phyloP scores from a whole-genome alignment of 1,140 invertebrate genomes.

The Leptinotarsa texana region DNA sequence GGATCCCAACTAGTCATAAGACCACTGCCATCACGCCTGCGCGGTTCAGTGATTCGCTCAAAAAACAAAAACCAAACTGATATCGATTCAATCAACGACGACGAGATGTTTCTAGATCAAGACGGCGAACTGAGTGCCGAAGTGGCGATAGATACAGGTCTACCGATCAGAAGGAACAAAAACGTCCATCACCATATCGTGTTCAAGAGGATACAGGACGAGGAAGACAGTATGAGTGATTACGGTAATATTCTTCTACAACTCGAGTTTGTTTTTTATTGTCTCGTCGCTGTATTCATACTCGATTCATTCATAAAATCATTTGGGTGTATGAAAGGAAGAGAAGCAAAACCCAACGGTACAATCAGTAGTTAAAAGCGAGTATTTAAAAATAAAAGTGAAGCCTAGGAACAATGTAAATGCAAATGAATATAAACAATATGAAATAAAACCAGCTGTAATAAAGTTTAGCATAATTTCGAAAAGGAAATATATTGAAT shows the following conservation, averaged over 20 bases:
- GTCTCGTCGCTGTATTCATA: no score
- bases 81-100: conserved; percentile 60
- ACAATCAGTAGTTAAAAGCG: no score
- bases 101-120: conserved; percentile 75
- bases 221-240: conserved; percentile 67
- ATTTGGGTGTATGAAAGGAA: no score
- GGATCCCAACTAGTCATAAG: conserved; percentile 85
- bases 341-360: no score
- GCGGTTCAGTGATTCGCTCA: conserved; percentile 40
- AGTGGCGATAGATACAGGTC: conserved; percentile 64
- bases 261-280: no score
- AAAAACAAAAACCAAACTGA: conserved; percentile 49
- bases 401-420: no score
- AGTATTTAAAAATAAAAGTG: no score
- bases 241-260: conserved; percentile 63
- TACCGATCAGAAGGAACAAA: conserved; percentile 56
- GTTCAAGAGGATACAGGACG: conserved; percentile 66
- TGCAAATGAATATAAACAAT: no score
- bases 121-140: conserved; percentile 61
- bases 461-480: no score
- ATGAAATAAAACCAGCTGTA: no score
- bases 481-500: no score
- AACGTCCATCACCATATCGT: conserved; percentile 43
- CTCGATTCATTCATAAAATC: no score
- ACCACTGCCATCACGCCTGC: conserved; percentile 74